These are phyloP conservation scores for Diaperis boleti DNA, from an alignment of 2,888 invertebrate genomes.

Conservation along the genomic window DNA sequence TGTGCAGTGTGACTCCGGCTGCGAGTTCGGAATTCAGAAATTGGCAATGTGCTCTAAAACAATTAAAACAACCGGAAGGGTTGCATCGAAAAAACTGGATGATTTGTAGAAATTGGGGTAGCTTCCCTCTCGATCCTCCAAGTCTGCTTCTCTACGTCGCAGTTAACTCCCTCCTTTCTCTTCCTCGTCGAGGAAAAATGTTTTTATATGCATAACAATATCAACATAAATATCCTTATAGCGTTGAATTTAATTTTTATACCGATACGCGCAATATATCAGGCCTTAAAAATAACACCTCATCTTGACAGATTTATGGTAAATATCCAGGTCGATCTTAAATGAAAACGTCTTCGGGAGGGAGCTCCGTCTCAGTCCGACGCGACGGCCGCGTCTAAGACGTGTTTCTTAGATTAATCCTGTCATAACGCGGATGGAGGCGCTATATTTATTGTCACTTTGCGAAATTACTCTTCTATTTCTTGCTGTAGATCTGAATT, in stretches of 20 bases:
- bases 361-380: conserved; percentile 33
- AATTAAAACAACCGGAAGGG: conserved; percentile 63
- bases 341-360: conserved; percentile 36
- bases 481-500: conserved; percentile 7
- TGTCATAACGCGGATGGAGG: conserved; percentile 33
- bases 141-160: not conserved
- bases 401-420: conserved; percentile 25
- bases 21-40: conserved; percentile 56
- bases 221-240: conserved; percentile 43
- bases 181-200: conserved; percentile 2
- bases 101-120: conserved; percentile 63
- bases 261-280: conserved; percentile 49
- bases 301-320: conserved; percentile 48
- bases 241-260: conserved; percentile 48
- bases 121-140: conserved; percentile 49
- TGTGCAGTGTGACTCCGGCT: conserved; percentile 33
- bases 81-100: conserved; percentile 61
- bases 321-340: conserved; percentile 47
- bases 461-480: conserved; percentile 43
- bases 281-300: conserved; percentile 49
- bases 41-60: conserved; percentile 64
- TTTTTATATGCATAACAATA: conserved; percentile 27
- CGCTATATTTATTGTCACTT: conserved; percentile 47
- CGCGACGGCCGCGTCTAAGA: not conserved
- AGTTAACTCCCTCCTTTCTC: not conserved